Base-by-base conservation (phyloP, 2,113 vertebrate species). In the Phalacrocorax carbo region DNA sequence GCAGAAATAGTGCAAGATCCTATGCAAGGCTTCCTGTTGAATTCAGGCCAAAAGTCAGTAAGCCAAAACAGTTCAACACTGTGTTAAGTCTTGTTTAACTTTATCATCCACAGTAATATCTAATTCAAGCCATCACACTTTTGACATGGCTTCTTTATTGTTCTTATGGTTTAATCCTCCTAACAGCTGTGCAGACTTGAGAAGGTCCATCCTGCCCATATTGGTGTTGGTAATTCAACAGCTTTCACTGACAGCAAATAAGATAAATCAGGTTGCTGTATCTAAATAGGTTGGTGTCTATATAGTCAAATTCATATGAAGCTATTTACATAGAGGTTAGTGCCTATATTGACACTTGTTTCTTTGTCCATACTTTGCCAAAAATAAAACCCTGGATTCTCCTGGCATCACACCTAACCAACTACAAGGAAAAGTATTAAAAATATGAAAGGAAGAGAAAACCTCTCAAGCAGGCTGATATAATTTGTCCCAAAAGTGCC, bases 141-240 rank as follows among this genome's bases (percentile, higher is more conserved):
- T 18, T 70, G 38, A 58, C 17, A 15, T 13, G 22, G n/a, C 30
- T 81, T 70, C 62, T 51, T 51, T 51, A 57, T 5, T 60, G 55
- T 38, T 80, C 15, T 60, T 76, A 54, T 0, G 2, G 46, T 70
- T 73, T 68, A 51, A 52, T 61, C 25, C 62, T 79, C 61, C 42
- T 58, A 27, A 27, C 36, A 69, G 25, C 55, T 57, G 29, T 9
- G n/a, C 36, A n/a, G 42, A 18, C 34, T 52, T 46, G 42, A 70
- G 62, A 75, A 76, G 61, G 57, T 57, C 2, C 2, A 15, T 44
- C 42, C 55, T 58, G 62, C 2, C 2, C 17, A 1, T 32, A 40
- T 2, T 0, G 0, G 10, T 46, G 55, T 38, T 5, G 0, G 10
- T 32, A 76, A 70, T 23, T 65, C 70, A 57, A 57, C 36, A 84